Evolutionary conservation across 35 echinoderm and acorn worm species (phyloP).

Genomic region (Heliocidaris erythrogramma): DNA sequence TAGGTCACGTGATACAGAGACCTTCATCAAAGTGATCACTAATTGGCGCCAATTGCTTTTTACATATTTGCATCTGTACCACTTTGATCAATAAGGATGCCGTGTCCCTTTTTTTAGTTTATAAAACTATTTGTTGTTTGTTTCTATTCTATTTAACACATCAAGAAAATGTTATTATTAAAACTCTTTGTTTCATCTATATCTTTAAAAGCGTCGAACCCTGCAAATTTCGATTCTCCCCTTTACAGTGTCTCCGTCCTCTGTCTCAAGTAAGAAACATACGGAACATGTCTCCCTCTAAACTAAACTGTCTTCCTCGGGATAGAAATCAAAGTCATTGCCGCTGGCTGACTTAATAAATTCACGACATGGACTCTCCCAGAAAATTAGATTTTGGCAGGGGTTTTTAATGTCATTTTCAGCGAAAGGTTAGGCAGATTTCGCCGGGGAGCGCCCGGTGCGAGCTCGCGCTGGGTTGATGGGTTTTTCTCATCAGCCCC

Average conservation of each 20-base stretch:
- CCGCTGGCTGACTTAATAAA: constrained; percentile 45
- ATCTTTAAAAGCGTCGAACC: background rate
- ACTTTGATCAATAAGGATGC: no score
- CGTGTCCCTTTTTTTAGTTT: no score
- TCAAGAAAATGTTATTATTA: background rate
- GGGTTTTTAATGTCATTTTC: constrained; percentile 45
- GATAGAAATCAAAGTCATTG: constrained; percentile 11
- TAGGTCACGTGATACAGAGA: background rate
- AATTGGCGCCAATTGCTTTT: background rate
- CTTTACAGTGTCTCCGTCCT: background rate
- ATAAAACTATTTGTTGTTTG: no score
- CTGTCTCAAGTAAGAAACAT: background rate
- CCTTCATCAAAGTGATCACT: background rate
- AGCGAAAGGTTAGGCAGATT: constrained; percentile 23
- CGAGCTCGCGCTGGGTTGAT: constrained; percentile 61
- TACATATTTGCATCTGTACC: no score
- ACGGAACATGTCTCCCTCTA: background rate
- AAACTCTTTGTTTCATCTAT: background rate
- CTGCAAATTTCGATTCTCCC: background rate
- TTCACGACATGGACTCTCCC: constrained; percentile 41
- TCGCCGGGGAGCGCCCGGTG: constrained; percentile 34
- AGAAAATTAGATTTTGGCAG: constrained; percentile 50
- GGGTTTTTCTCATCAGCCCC: constrained; percentile 70
- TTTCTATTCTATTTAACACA: no score
- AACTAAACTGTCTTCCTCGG: background rate